Base-by-base conservation (phyloP, 1,140 invertebrate genomes). In the Pemphigus obesinymphae region DNA sequence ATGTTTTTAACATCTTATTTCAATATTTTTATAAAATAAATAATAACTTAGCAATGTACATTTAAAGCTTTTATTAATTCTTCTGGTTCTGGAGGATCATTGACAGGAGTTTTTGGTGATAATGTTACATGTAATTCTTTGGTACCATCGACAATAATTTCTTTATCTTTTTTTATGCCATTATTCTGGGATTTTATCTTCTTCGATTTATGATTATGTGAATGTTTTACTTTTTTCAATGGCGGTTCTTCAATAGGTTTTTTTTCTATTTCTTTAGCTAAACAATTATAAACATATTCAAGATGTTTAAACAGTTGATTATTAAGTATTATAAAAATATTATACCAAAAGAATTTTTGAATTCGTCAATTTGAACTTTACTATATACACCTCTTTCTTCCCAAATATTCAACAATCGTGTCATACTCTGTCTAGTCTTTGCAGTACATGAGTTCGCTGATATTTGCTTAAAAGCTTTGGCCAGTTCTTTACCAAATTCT, bases 341-440 rank as follows among this genome's bases (percentile, higher is more conserved):
- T 81, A 70, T 82, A 83, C 83, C 83, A 76, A 92, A 90, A 83
- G 91, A 89, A 82, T 88, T 86, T 86, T 91, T 92, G 85, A 92
- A 94, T 70, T 95, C 93, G 68, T 90, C 87, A 84, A 96, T 94
- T 85, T 92, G 90, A 81, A 90, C 87, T 83, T 90, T 89, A 85
- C 95, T 93, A 87, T 97, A 98, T 23, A 98, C 95, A 43, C 92
- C 93, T 86, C 97, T 89, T 84, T 98, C 96, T 84, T 94, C 91
- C 97, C 97, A 98, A 84, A 99, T 97, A 83, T 91, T 90, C 13
- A 98, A 86, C 81, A 98, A 91, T 85, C 96, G 90, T 45, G 92
- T 91, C 17, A 98, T 87, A 73, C 94, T 92, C 82, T 91, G 91
- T 84, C 92, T 90, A 0, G 92, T 93, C 86, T 95, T 96, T 45